phyloP scores from a whole-genome alignment of 2,888 invertebrate species.

The Pyrgus malvae region DNA sequence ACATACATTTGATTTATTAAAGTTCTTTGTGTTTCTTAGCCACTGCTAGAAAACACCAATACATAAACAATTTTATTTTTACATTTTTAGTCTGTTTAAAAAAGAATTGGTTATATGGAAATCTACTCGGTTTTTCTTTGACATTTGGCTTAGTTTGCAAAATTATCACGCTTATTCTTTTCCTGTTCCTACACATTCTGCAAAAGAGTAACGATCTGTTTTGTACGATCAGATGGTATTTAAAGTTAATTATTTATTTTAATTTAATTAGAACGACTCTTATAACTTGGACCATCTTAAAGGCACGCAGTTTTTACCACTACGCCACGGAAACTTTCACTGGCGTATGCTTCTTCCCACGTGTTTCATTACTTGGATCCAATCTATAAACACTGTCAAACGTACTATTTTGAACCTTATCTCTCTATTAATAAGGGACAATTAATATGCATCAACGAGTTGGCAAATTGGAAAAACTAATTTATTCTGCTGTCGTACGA shows the following conservation, averaged over 20 bases:
- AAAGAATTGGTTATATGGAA: too few species aligned
- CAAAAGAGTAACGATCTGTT: not conserved
- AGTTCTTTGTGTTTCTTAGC: too few species aligned
- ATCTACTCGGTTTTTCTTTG: too few species aligned
- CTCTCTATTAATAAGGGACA: not conserved
- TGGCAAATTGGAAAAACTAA: slow-evolving; percentile 15
- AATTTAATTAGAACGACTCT: not conserved
- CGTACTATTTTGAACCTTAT: slow-evolving; percentile 21
- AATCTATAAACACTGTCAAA: not conserved
- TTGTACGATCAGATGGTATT: too few species aligned
- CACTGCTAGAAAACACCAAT: too few species aligned
- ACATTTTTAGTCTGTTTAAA: too few species aligned
- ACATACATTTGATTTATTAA: too few species aligned
- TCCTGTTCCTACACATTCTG: too few species aligned
- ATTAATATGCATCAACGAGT: not conserved
- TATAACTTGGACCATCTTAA: slow-evolving; percentile 29
- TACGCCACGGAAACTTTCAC: slow-evolving; percentile 46
- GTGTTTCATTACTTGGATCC: slow-evolving; percentile 36
- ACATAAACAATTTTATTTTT: too few species aligned
- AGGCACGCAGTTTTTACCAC: slow-evolving; percentile 40
- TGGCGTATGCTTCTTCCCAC: slow-evolving; percentile 42
- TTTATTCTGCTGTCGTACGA: not conserved
- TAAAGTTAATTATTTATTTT: too few species aligned
- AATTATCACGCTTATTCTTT: too few species aligned
- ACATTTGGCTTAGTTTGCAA: too few species aligned